Evolutionary conservation across 2,888 invertebrate species (phyloP).

Genomic region (Drosophila siamana): DNA sequence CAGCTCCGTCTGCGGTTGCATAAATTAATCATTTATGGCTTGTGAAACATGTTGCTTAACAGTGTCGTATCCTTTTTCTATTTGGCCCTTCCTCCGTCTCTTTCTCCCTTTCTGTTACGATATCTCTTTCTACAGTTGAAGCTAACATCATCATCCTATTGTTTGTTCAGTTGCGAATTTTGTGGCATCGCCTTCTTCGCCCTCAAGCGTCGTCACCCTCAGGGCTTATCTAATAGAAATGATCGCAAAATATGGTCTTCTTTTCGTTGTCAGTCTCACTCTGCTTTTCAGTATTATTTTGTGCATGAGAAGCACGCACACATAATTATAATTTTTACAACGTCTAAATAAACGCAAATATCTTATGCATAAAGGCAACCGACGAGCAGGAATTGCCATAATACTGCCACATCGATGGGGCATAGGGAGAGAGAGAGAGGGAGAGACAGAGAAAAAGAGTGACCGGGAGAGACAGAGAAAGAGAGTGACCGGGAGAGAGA

Average conservation of each 20-base stretch:
- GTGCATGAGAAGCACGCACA: slow-evolving; percentile 67
- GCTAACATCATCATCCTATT: slow-evolving; percentile 34
- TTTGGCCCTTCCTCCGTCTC: neutral
- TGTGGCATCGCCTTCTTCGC: slow-evolving; percentile 44
- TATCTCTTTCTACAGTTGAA: slow-evolving; percentile 5
- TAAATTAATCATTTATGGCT: slow-evolving; percentile 79
- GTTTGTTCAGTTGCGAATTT: slow-evolving; percentile 65
- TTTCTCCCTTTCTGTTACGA: neutral
- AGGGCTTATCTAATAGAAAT: slow-evolving; percentile 70
- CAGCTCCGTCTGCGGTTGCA: slow-evolving; percentile 55
- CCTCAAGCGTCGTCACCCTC: slow-evolving; percentile 33
- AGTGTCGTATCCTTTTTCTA: slow-evolving; percentile 16
- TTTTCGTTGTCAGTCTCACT: slow-evolving; percentile 39
- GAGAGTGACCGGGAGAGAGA: neutral
- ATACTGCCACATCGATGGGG: neutral
- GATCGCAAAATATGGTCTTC: slow-evolving; percentile 75
- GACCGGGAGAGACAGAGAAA: neutral
- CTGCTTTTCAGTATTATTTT: slow-evolving; percentile 22
- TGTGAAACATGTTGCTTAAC: slow-evolving; percentile 67
- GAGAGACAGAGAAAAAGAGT: neutral
- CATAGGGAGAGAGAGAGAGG: neutral
- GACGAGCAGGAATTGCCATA: slow-evolving; percentile 33
- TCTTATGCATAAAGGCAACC: slow-evolving; percentile 68
- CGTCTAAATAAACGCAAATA: slow-evolving; percentile 79
- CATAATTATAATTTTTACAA: slow-evolving; percentile 82